A percentile compares a stretch with the other conserved stretches of the same genome.
Conservation (phyloP, 37 sponge, comb jelly and placozoan genomes). For the Chondrosia reniformis region DNA sequence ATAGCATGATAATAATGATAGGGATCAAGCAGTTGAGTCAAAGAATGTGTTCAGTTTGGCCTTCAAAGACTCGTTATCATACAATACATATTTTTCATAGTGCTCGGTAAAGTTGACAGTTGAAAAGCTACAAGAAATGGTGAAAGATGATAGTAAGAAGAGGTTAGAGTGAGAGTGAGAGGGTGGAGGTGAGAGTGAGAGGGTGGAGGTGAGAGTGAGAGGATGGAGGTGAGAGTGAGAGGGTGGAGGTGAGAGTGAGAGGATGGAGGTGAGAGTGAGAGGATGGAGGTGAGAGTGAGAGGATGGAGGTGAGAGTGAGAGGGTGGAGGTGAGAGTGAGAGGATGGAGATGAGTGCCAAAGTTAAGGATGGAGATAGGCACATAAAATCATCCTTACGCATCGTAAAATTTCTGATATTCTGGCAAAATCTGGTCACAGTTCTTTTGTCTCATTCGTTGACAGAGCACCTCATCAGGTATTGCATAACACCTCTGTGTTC, state of each 20-base stretch:
- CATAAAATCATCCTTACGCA: constrained; percentile 36
- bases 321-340: not conserved
- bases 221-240: not conserved
- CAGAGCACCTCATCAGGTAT: constrained; percentile 76
- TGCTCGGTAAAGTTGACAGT: constrained; percentile 76
- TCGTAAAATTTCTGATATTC: constrained; percentile 58
- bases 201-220: constrained; percentile 7
- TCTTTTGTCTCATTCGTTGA: constrained; percentile 46
- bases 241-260: constrained; percentile 8
- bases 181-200: not conserved
- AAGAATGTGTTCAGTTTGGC: constrained; percentile 65
- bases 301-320: not conserved
- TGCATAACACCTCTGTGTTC: constrained; percentile 75
- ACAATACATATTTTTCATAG: constrained; percentile 88
- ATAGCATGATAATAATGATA: no score
- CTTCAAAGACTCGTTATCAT: constrained; percentile 59
- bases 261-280: not conserved
- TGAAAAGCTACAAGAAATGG: constrained; percentile 47
- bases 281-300: not conserved
- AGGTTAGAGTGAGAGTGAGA: not conserved
- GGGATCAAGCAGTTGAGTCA: constrained; percentile 74
- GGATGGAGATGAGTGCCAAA: not conserved
- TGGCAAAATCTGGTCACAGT: constrained; percentile 50
- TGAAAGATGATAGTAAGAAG: not conserved
- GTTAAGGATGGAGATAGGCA: not conserved